Evolutionary conservation across 2,888 invertebrate species (phyloP), one percentile per base, ranked within the genome.

Genomic region (Atherix ibis): DNA sequence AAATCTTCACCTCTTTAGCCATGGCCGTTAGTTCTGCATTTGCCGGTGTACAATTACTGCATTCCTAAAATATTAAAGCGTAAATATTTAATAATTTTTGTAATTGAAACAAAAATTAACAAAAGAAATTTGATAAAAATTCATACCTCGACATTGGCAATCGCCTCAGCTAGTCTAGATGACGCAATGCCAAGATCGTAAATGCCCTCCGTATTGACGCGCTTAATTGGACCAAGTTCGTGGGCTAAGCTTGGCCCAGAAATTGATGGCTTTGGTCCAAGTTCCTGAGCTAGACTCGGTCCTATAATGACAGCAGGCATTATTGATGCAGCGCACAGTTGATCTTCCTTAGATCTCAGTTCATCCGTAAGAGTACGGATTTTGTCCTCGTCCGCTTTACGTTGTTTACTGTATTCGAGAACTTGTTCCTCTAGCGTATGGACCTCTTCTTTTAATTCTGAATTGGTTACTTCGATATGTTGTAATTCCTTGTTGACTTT

Each of bases 391-490:
- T 65, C 66, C 37, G 65, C 65, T 43, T 64, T 62, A 44, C 67
- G 63, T 48, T 64, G 67, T 41, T 65, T 63, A n/a, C 63, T 62
- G 44, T 75, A 53, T 37, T 69, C 65, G 44, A 64, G 58, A 43
- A 74, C 58, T 58, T 68, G 68, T 47, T 65, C 62, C 53, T 70
- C 71, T 48, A 73, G 57, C 44, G 68, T 71, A 54, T 68, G 66
- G 18, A 77, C 76, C 65, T 76, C 76, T 53, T 77, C 76, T 46
- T 67, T 70, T 8, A 78, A 57, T 56, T 76, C 76, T 36, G 72
- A 66, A 44, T 74, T 76, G 18, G 72, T 75, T 28, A 75, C 74
- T 48, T 76, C 76, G 35, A 71, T 59, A 35, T 77, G 73, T 48
- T 71, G 64, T 39, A 70, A 64, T 44, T 68, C 67, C 52, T 71